A percentile compares a stretch with the other conserved stretches of the same genome.
Conservation (phyloP, 1,140 invertebrate genomes). For the Ceratosolen solmsi region DNA sequence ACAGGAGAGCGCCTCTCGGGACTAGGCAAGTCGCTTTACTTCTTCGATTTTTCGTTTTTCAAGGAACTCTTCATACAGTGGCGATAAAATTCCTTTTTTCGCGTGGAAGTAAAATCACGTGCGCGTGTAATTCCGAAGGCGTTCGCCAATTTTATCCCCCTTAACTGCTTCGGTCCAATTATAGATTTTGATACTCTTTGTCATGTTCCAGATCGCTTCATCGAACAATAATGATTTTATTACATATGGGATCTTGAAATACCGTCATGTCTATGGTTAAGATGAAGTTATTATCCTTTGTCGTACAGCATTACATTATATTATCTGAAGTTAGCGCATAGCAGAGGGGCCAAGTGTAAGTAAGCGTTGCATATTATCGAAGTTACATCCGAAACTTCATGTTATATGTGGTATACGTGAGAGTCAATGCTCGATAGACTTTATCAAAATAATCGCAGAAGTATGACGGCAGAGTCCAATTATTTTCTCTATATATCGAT, state of each 20-base stretch:
- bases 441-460: background rate
- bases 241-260: background rate
- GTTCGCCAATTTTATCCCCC: background rate
- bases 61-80: background rate
- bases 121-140: background rate
- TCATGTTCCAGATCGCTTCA: background rate
- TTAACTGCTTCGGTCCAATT: background rate
- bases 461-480: background rate
- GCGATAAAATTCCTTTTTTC: background rate
- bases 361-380: constrained; percentile 1
- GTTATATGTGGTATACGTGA: background rate
- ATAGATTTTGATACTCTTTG: background rate
- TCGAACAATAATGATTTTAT: background rate
- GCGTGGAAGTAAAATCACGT: background rate
- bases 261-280: background rate
- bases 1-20: background rate
- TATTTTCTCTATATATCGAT: background rate
- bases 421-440: background rate
- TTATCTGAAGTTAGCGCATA: background rate
- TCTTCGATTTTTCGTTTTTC: background rate
- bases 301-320: background rate
- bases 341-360: background rate
- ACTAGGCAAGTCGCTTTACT: background rate
- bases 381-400: background rate
- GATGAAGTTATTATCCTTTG: background rate